Evolutionary conservation across 1,140 invertebrate species (phyloP), one percentile per base, ranked within the genome.

Genomic region (Drosophila punjabiensis): DNA sequence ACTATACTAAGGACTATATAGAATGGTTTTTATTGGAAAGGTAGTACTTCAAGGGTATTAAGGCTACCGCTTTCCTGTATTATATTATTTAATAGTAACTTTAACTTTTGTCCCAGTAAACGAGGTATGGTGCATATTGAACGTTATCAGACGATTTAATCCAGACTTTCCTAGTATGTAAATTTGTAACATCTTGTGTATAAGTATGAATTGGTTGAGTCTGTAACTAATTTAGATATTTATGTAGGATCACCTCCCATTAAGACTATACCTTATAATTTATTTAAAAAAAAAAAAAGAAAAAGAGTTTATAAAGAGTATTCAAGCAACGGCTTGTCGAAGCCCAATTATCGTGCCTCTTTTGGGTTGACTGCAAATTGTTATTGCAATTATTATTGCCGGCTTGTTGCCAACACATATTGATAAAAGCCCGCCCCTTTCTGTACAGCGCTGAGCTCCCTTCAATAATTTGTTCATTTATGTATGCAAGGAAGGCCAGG

Each of bases 381-480:
- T 69, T 76, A 68, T 48, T 82, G 60, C 60, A 85, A 85, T 89
- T 79, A 89, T 84, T 60, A 84, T 79, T 67, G 75, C 68, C 63
- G 18, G 68, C 76, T 83, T 74, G 79, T 82, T 81, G 84, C 88
- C 84, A 88, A 87, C 80, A 87, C 80, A 90, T 79, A 85, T 89
- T 83, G 80, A 41, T 45, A 55, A 76, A 65, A 47, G 64, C 71
- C 67, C 73, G 20, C 61, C 71, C 67, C 53, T 18, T n/a, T 56
- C 63, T 45, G 43, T 32, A 30, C 43, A 45, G 35, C 16, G 41
- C 67, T 58, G 41, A 18, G 45, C 67, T 58, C 53, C 64, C n/a
- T 18, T 16, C 28, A 13, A 32, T 28, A 61, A 32, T 37, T 10
- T 24, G 55, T 58, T 7, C n/a, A n/a, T n/a, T n/a, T 32, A 14